Evolutionary conservation across 53 echinoderm and acorn worm species (phyloP).

Genomic region (Holothuria scabra): DNA sequence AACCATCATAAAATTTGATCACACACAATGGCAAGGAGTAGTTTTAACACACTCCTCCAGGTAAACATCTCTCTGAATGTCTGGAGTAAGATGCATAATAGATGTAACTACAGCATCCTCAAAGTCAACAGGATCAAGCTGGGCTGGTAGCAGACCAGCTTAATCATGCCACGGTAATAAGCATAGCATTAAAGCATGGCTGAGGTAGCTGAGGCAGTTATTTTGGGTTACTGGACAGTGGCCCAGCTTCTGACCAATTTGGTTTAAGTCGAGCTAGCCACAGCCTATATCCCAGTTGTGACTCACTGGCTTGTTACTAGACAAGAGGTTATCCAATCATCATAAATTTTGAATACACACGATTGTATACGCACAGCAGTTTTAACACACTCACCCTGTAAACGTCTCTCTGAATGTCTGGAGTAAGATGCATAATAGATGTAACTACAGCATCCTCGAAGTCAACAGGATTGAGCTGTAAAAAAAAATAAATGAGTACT

Average conservation of each 20-base stretch:
- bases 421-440: constrained; percentile 73
- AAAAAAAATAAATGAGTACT: background rate
- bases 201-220: too few species aligned
- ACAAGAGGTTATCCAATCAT: too few species aligned
- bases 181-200: too few species aligned
- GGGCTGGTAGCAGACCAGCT: too few species aligned
- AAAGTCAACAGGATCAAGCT: constrained; percentile 84
- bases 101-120: constrained; percentile 88
- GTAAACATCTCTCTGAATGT: constrained; percentile 89
- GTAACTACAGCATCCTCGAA: constrained; percentile 96
- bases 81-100: constrained; percentile 80
- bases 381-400: constrained; percentile 70
- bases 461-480: constrained; percentile 69
- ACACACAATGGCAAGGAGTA: background rate
- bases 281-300: too few species aligned
- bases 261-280: too few species aligned
- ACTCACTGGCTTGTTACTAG: too few species aligned
- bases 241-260: too few species aligned
- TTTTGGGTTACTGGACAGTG: too few species aligned
- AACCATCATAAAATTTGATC: too few species aligned
- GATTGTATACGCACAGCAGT: background rate
- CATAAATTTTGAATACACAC: too few species aligned
- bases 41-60: constrained; percentile 57
- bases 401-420: constrained; percentile 88
- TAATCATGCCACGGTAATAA: too few species aligned